Evolutionary conservation across 2,797 vertebrate genomes (phyloP).

Genomic region (Pitangus sulphuratus): DNA sequence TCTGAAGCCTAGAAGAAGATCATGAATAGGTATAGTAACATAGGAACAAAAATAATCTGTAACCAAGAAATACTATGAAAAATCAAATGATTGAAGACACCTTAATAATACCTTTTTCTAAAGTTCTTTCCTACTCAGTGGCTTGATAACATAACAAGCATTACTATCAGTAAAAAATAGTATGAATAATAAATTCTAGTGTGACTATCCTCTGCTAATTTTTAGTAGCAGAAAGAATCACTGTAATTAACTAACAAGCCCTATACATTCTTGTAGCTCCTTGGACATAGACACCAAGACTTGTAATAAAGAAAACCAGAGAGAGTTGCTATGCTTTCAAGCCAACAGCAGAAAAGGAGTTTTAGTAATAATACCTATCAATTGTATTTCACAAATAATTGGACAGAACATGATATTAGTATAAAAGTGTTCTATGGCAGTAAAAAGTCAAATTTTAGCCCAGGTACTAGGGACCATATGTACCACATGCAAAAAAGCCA

Average conservation of each 20-base stretch:
- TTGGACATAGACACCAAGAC: not conserved
- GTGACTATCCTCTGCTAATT: not conserved
- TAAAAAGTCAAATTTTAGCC: not conserved
- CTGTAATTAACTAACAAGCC: not conserved
- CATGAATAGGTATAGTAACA: not conserved
- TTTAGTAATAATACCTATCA: not conserved
- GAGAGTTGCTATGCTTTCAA: not conserved
- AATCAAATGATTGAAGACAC: not conserved
- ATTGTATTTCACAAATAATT: not conserved
- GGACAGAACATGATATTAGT: not conserved
- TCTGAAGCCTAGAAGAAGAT: not conserved
- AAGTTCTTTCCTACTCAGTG: not conserved
- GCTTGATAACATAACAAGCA: not conserved
- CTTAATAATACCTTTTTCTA: not conserved
- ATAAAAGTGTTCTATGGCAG: not conserved
- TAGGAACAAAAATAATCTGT: not conserved
- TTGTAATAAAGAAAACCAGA: not conserved
- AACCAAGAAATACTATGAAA: not conserved
- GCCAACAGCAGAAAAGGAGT: not conserved
- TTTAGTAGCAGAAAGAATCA: not conserved
- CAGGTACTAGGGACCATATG: not conserved
- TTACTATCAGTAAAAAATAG: not conserved
- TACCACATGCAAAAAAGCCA: not conserved
- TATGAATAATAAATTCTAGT: not conserved
- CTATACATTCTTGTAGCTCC: not conserved